Base-by-base conservation (phyloP, 2,888 invertebrate genomes). In the Rambutsinella grinnellia region DNA sequence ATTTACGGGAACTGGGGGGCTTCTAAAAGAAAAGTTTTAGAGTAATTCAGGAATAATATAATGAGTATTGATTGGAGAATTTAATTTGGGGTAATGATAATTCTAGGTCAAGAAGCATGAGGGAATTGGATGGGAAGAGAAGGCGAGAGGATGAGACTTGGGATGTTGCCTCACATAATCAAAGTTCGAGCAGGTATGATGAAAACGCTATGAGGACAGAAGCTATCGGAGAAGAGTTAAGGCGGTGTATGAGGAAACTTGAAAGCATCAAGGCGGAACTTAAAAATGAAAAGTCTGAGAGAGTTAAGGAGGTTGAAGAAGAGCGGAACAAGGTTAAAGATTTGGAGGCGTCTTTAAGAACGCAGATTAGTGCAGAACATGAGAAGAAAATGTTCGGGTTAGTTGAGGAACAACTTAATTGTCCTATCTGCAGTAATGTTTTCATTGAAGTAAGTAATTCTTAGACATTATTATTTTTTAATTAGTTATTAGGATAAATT, bases 361-460 rank as follows among this genome's bases (percentile, higher is more conserved):
- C 62, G 27, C 74, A 76, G 10, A 76, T 79, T 3, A 82, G 83
- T 62, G 81, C 84, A 51, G 85, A 83, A 27, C 81, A 85, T 2
- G 83, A 86, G 17, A 82, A 85, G 36, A 87, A 89, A 83, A 88
- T 90, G 3, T 87, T 89, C 17, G 87, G 90, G 79, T 88, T 91
- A 17, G 88, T 92, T 89, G 91, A 93, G 84, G 89, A 89, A 82
- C 93, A 94, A 85, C 87, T 94, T 26, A 91, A 92, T 82, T 94
- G 93, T 85, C 90, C 91, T 79, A 91, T 94, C 67, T 94, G 94
- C 84, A 90, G 91, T 23, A 93, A 94, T 85, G 87, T 93, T 8
- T 93, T 93, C 85, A 89, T 93, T 0, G 88, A 89, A 85, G 88
- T 85, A 74, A 54, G 47, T 49, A 60, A 2, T 17, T 46, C 8